phyloP scores from a whole-genome alignment of 2,113 vertebrate genomes.

The Tragelaphus buxtoni region DNA sequence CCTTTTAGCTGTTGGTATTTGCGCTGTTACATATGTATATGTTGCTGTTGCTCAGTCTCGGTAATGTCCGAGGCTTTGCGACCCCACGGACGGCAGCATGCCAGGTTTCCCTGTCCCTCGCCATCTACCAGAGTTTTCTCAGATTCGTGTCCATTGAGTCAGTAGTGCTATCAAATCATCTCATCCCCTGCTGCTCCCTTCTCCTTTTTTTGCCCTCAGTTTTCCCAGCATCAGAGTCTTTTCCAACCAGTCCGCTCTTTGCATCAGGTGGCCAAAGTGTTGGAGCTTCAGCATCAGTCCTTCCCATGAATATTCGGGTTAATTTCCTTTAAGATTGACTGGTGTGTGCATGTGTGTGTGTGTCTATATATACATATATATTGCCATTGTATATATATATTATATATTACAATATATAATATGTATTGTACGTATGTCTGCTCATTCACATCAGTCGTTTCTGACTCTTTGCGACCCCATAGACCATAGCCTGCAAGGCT shows the following conservation, averaged over 20 bases:
- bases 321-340: background rate
- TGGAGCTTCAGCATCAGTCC: background rate
- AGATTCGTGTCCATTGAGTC: background rate
- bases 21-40: too few relatives aligned
- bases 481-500: background rate
- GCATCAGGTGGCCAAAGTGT: background rate
- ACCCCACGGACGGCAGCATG: rapidly evolving
- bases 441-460: background rate
- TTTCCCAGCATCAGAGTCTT: background rate
- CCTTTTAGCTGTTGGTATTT: background rate
- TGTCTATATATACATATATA: background rate
- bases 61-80: background rate
- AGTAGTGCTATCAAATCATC: background rate
- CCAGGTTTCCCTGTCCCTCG: background rate
- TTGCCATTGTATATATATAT: background rate
- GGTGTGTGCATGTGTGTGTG: background rate
- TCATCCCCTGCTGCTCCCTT: background rate
- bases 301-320: background rate
- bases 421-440: background rate
- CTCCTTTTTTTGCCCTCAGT: background rate
- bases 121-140: background rate
- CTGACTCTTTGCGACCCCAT: background rate
- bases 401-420: background rate
- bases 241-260: background rate
- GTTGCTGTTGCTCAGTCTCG: background rate